phyloP scores from a whole-genome alignment of 2,888 invertebrate species.

The Eretmocerus hayati region DNA sequence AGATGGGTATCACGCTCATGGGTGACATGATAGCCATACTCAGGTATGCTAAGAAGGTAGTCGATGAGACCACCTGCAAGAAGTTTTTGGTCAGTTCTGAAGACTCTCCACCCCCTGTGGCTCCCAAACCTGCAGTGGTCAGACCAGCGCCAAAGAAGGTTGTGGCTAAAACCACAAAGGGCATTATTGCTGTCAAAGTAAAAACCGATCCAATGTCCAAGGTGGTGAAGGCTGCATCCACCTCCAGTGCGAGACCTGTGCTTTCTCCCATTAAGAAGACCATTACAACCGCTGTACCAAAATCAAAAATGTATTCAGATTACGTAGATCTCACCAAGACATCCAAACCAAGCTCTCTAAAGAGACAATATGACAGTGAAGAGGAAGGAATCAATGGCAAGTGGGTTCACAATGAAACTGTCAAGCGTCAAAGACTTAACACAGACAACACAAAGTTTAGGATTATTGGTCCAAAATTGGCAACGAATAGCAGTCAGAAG shows the following conservation, averaged over 20 bases:
- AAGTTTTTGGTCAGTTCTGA: constrained; percentile 41
- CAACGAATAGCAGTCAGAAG: constrained; percentile 44
- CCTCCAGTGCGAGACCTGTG: constrained; percentile 22
- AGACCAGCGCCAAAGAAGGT: constrained; percentile 32
- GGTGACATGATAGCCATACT: constrained; percentile 62
- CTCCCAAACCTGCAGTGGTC: constrained; percentile 5
- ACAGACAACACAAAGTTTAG: constrained; percentile 43
- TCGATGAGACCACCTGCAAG: constrained; percentile 48
- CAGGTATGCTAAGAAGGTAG: constrained; percentile 56
- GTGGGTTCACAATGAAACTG: constrained; percentile 19
- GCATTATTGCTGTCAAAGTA: constrained; percentile 26
- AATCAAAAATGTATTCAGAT: constrained; percentile 23
- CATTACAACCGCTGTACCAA: constrained; percentile 15
- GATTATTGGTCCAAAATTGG: constrained; percentile 48
- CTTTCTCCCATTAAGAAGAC: constrained; percentile 28
- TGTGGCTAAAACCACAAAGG: constrained; percentile 29
- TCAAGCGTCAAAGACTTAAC: constrained; percentile 6
- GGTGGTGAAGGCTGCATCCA: constrained; percentile 18
- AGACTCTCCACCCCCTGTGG: constrained; percentile 25
- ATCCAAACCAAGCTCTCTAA: constrained; percentile 24
- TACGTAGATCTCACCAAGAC: constrained; percentile 19
- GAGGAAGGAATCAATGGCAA: constrained; percentile 19
- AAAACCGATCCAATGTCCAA: constrained; percentile 23
- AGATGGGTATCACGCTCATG: constrained; percentile 75
- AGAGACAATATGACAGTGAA: constrained; percentile 34